These are phyloP conservation scores for Meriones unguiculatus DNA, from an alignment of 2,113 vertebrate genomes.

Conservation along the genomic window DNA sequence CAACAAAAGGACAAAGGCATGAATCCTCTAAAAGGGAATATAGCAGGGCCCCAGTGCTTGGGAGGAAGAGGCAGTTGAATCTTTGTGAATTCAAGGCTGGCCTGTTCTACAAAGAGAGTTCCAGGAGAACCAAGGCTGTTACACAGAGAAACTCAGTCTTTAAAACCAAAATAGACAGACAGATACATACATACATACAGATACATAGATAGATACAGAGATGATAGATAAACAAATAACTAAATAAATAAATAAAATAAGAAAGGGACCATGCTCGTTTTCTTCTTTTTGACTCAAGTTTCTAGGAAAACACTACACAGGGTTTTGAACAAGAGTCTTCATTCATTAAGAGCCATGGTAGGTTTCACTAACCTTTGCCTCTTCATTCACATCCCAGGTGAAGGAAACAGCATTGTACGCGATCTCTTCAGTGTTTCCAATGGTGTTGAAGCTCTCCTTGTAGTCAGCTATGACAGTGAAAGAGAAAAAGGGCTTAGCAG, in stretches of 20 bases:
- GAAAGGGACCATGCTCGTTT: background rate
- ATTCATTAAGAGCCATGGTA: background rate
- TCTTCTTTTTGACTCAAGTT: background rate
- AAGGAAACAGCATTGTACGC: slow-evolving; percentile 98
- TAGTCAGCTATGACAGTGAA: slow-evolving; percentile 92
- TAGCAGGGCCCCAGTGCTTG: too few species aligned
- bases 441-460: slow-evolving; percentile 97
- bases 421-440: slow-evolving; percentile 98
- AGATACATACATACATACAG: too few species aligned
- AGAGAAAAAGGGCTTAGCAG: background rate
- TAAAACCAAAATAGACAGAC: too few species aligned
- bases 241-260: too few species aligned
- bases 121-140: too few species aligned
- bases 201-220: too few species aligned
- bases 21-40: background rate
- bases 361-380: slow-evolving; percentile 93
- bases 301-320: background rate
- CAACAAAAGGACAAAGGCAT: background rate
- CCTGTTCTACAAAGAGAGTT: too few species aligned
- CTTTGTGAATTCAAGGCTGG: too few species aligned
- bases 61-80: too few species aligned
- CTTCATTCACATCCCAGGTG: slow-evolving; percentile 97
- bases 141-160: too few species aligned
- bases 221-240: too few species aligned
- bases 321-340: background rate